Base-by-base conservation (phyloP, 2,113 vertebrate species). In the Donacobius atricapilla region DNA sequence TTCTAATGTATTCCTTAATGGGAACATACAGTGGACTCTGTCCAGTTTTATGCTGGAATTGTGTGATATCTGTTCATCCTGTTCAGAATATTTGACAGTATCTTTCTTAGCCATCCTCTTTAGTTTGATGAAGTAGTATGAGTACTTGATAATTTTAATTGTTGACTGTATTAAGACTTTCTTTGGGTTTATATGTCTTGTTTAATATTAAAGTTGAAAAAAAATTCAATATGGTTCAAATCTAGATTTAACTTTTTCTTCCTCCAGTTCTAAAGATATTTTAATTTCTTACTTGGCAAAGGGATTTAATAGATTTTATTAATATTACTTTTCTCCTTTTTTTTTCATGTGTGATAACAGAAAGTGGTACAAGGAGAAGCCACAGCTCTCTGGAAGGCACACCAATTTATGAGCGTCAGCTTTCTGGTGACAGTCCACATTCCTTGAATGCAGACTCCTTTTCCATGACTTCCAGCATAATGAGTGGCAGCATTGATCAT, bases 391-490 rank as follows among this genome's bases (percentile, higher is more conserved):
- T 98, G 31, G 98, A 98, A 56, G 96, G 97, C 6, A 97, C 97
- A 1, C 98, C 98, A 7, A 95, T 97, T 89, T 97, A 89, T 7
- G 98, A 98, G 54, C 95, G 90, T 50, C 95, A 95, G 68, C 69
- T 92, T 72, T 97, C 97, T 21, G 90, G 97, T 17, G 98, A 98
- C 7, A 98, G 98, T 73, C 97, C 98, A 12, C 97, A 93, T 72
- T 98, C 98, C 4, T 71, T 98, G 82, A 97, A 95, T 76, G 97
- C 98, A 47, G 98, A 99, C 51, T 97, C 97, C 40, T 96, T 97
- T 72, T 98, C 98, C 11, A 44, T 97, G 54, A 96, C 96, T 65
- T 98, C 98, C 10, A 99, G 98, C 65, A 86, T 98, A 6, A 71
- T 98, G 96, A 97, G 97, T 77, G 97, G 98, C 48, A 98, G 98